These are phyloP conservation scores for Laupala kohalensis DNA, from an alignment of 1,140 invertebrate species.

Conservation along the genomic window DNA sequence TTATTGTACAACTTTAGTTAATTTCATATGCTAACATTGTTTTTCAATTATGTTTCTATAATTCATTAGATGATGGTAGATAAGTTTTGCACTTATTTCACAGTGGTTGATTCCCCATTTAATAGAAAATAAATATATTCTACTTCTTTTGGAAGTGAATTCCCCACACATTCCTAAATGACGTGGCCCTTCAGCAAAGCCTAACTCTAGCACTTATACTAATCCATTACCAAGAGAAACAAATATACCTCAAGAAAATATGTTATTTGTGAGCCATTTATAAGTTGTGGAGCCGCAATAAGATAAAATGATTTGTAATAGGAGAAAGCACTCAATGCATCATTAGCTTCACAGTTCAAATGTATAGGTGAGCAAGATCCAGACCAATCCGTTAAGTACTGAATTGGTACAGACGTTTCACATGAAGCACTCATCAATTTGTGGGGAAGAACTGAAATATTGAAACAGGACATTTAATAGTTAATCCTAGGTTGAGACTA, in stretches of 20 bases:
- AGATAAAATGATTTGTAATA: conserved; percentile 26
- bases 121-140: too few relatives aligned
- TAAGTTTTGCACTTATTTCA: too few relatives aligned
- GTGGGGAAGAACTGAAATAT: conserved; percentile 1
- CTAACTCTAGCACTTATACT: too few relatives aligned
- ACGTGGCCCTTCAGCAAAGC: too few relatives aligned
- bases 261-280: conserved; percentile 20
- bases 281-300: conserved; percentile 24
- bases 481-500: too few relatives aligned
- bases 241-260: not conserved
- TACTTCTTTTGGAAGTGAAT: too few relatives aligned
- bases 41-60: too few relatives aligned
- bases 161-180: too few relatives aligned
- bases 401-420: conserved; percentile 17
- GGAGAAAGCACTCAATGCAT: not conserved
- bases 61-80: too few relatives aligned
- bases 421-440: not conserved
- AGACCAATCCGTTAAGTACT: conserved; percentile 31
- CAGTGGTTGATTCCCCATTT: too few relatives aligned
- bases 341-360: not conserved
- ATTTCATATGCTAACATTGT: too few relatives aligned
- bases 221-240: not conserved
- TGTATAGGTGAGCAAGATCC: conserved; percentile 27
- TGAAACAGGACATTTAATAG: not conserved
- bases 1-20: too few relatives aligned